Conservation (phyloP, 2,797 vertebrate species). For the Chrosomus eos region DNA sequence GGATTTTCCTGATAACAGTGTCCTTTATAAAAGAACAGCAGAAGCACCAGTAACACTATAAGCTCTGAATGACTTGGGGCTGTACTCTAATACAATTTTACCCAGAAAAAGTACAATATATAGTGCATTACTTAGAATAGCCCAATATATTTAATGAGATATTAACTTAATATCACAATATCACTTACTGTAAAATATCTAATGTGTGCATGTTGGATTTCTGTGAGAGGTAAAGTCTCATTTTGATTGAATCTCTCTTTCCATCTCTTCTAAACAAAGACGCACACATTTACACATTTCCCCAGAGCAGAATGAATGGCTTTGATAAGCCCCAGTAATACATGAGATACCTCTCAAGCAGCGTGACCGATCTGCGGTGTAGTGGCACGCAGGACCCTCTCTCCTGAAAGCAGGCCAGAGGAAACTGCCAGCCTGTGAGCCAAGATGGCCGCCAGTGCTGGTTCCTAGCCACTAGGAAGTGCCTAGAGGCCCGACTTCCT, state of each 20-base stretch:
- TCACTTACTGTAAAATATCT: background rate
- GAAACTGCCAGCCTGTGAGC: constrained; percentile 44
- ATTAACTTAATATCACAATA: constrained; percentile 4
- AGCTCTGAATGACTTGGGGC: constrained; percentile 16
- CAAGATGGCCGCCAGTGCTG: constrained; percentile 50
- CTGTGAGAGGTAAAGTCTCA: background rate
- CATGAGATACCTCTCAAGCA: constrained; percentile 31
- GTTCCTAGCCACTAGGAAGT: constrained; percentile 46
- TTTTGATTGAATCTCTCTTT: constrained; percentile 25
- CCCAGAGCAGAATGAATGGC: constrained; percentile 47
- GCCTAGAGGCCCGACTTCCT: constrained; percentile 48
- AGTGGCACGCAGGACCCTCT: constrained; percentile 15
- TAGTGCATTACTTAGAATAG: background rate
- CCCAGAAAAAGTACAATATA: constrained; percentile 13
- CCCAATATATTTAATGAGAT: constrained; percentile 20
- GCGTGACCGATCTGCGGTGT: constrained; percentile 33
- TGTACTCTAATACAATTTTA: background rate
- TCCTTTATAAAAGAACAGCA: constrained; percentile 35
- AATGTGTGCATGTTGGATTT: background rate
- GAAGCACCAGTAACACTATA: background rate
- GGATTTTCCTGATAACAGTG: background rate
- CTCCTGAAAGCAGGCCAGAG: constrained; percentile 39
- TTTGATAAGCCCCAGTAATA: constrained; percentile 42
- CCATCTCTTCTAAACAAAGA: constrained; percentile 1
- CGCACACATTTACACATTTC: background rate